phyloP scores from a whole-genome alignment of 2,113 vertebrate genomes.

The Lamprotornis superbus region DNA sequence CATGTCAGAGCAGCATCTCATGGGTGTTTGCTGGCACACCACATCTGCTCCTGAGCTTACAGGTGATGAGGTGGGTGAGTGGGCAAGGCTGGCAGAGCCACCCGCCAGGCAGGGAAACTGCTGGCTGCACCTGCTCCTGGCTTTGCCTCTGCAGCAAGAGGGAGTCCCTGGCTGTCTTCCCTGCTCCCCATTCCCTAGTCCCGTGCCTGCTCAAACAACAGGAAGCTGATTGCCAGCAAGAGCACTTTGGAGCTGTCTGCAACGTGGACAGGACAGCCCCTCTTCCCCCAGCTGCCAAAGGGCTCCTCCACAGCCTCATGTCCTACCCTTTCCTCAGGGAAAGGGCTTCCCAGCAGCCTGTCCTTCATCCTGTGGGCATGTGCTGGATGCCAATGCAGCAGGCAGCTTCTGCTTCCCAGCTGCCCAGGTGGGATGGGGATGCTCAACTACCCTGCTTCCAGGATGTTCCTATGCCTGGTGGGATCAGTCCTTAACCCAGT shows the following conservation, averaged over 20 bases:
- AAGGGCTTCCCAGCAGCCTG: not conserved
- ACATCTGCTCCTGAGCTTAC: not conserved
- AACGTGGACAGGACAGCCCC: not conserved
- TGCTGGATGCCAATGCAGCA: not conserved
- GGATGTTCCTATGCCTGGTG: not conserved
- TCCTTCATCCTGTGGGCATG: not conserved
- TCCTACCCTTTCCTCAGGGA: slow-evolving; percentile 27
- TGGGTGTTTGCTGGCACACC: not conserved
- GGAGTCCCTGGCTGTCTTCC: not conserved
- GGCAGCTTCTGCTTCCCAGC: not conserved
- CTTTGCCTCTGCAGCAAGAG: not conserved
- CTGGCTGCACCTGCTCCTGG: not conserved
- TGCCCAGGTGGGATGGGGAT: fast-evolving
- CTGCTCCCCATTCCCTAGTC: not conserved
- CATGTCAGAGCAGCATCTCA: not conserved
- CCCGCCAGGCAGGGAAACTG: not conserved
- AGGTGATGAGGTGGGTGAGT: fast-evolving
- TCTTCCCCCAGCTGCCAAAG: not conserved
- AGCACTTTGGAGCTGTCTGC: fast-evolving
- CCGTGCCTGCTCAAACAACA: not conserved
- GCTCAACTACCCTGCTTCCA: fast-evolving
- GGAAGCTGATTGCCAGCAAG: not conserved
- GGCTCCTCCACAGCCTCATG: fast-evolving
- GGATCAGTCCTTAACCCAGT: not conserved
- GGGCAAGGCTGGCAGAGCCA: not conserved